phyloP scores from a whole-genome alignment of 2,888 invertebrate species.

The Acanthosepion pharaonis region DNA sequence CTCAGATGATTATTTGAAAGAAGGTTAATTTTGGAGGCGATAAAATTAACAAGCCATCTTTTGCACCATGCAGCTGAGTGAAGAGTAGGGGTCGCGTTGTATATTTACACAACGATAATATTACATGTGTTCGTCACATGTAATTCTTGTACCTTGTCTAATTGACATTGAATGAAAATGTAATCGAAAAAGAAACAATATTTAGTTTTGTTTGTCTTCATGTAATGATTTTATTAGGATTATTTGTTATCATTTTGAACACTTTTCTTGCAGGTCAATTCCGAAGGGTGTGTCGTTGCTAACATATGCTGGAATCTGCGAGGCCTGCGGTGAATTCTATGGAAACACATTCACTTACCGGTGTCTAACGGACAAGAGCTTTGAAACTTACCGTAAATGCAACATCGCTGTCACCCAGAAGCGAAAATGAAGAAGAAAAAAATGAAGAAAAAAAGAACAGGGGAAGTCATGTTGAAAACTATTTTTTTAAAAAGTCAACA shows the following conservation, averaged over 20 bases:
- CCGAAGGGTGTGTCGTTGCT: constrained; percentile 14
- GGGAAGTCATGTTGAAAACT: background rate
- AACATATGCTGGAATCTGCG: constrained; percentile 50
- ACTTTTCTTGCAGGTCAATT: background rate
- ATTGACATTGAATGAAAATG: background rate
- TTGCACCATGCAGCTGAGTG: too few relatives aligned
- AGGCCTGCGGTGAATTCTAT: constrained; percentile 57
- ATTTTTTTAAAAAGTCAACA: constrained; percentile 7
- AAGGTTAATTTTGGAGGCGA: too few relatives aligned
- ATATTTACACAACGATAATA: too few relatives aligned
- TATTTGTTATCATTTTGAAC: background rate
- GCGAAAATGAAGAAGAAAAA: background rate
- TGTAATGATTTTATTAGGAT: background rate
- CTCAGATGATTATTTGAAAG: too few relatives aligned
- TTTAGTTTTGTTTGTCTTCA: background rate
- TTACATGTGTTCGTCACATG: too few relatives aligned
- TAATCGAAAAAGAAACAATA: background rate
- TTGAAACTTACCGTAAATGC: constrained; percentile 55
- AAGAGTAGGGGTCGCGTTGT: too few relatives aligned
- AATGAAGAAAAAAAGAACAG: background rate
- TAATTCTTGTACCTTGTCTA: too few relatives aligned
- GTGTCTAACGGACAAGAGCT: constrained; percentile 55
- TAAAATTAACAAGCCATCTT: too few relatives aligned
- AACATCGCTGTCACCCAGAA: constrained; percentile 51
- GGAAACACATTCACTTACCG: constrained; percentile 55